Conservation (phyloP, 2,797 vertebrate genomes). For the Eleutherodactylus coqui region DNA sequence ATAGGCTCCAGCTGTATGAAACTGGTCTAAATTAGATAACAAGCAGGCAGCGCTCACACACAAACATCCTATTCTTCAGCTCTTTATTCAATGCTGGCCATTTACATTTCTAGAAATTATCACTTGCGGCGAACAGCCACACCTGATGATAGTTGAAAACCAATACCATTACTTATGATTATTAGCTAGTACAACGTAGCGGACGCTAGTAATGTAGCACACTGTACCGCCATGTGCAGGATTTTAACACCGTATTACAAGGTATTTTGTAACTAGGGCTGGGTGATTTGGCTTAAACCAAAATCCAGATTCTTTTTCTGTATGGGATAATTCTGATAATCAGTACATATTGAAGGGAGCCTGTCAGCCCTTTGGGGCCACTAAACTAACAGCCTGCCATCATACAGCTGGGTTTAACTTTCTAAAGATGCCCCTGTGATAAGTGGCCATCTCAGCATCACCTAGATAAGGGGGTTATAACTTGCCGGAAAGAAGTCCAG, state of each 20-base stretch:
- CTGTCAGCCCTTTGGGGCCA: too few relatives aligned
- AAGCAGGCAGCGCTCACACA: constrained; percentile 23
- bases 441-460: too few relatives aligned
- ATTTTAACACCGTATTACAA: neutral
- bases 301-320: too few relatives aligned
- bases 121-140: constrained; percentile 22
- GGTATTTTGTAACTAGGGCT: too few relatives aligned
- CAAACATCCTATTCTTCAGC: constrained; percentile 44
- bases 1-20: constrained; percentile 50
- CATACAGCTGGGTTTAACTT: too few relatives aligned
- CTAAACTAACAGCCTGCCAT: too few relatives aligned
- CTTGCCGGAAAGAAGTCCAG: too few relatives aligned
- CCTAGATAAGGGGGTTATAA: too few relatives aligned
- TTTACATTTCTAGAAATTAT: constrained; percentile 1
- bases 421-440: too few relatives aligned
- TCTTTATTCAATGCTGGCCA: constrained; percentile 13
- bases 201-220: neutral
- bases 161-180: constrained; percentile 3
- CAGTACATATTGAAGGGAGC: too few relatives aligned
- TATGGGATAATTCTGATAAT: too few relatives aligned
- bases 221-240: neutral
- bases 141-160: constrained; percentile 12
- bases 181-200: neutral
- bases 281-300: too few relatives aligned
- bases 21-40: constrained; percentile 54